A percentile compares a stretch with the other conserved stretches of the same genome.
phyloP scores from a whole-genome alignment of 1,140 invertebrate genomes.

The Brachionus asplanchnoidis region DNA sequence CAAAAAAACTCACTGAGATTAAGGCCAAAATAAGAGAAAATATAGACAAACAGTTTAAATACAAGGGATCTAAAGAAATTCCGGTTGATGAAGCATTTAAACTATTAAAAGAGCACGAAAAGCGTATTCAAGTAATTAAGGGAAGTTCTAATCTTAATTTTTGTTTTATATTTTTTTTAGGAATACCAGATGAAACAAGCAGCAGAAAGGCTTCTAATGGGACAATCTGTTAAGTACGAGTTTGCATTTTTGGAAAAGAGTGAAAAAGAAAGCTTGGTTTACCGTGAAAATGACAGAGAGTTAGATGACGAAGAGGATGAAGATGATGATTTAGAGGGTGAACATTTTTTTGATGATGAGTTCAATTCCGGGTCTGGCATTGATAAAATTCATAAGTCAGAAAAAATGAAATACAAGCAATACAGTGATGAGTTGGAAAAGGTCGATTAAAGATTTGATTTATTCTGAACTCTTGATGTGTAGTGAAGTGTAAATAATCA shows the following conservation, averaged over 20 bases:
- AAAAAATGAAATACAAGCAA: neutral
- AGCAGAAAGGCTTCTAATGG: neutral
- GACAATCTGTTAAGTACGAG: slow-evolving; percentile 31
- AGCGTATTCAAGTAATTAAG: slow-evolving; percentile 13
- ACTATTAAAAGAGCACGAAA: slow-evolving; percentile 24
- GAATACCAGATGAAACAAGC: slow-evolving; percentile 37
- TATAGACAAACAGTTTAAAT: neutral
- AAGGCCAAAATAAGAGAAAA: neutral
- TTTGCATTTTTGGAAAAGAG: slow-evolving; percentile 17
- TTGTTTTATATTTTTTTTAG: neutral
- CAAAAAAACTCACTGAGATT: neutral
- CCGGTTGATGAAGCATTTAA: slow-evolving; percentile 35
- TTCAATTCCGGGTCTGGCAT: neutral
- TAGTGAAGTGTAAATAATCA: neutral
- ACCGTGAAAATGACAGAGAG: neutral
- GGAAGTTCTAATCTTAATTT: neutral
- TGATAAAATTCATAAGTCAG: neutral
- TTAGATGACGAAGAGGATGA: neutral
- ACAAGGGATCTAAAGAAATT: slow-evolving; percentile 13
- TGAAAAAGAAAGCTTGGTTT: neutral
- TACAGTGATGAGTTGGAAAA: slow-evolving; percentile 4
- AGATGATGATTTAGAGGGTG: neutral
- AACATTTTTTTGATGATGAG: neutral
- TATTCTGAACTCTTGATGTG: neutral
- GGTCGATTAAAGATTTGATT: neutral